These are phyloP conservation scores for Monochamus alternatus DNA, from an alignment of 2,888 invertebrate genomes.

Conservation along the genomic window DNA sequence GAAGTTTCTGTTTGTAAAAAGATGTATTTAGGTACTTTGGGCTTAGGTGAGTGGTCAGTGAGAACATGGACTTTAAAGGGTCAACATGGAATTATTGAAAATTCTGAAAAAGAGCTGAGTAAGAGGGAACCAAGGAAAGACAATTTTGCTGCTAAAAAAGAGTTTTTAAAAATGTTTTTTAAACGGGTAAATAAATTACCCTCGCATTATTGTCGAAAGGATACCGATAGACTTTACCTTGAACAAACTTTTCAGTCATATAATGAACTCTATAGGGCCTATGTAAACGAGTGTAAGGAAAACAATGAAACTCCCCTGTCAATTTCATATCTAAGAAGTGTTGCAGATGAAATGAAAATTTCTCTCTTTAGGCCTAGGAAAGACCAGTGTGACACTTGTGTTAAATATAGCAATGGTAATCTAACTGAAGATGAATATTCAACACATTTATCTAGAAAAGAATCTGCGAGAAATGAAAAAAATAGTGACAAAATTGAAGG, in stretches of 20 bases:
- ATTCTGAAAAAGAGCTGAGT: not conserved
- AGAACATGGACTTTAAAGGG: not conserved
- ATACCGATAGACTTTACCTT: slow-evolving; percentile 38
- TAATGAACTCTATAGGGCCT: slow-evolving; percentile 35
- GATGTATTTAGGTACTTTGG: not conserved
- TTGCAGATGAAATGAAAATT: slow-evolving; percentile 38
- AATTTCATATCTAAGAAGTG: not conserved
- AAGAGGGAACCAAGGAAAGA: not conserved
- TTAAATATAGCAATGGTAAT: no score
- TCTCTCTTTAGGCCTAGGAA: slow-evolving; percentile 32
- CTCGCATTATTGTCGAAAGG: slow-evolving; percentile 40
- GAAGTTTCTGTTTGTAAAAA: not conserved
- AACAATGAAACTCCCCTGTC: slow-evolving; percentile 23
- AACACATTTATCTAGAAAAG: no score
- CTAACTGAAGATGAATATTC: no score
- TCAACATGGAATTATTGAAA: not conserved
- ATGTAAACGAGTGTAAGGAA: slow-evolving; percentile 28
- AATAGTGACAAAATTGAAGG: no score
- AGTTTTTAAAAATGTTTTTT: no score
- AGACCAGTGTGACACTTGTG: slow-evolving; percentile 25
- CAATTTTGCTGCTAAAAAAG: not conserved
- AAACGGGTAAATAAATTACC: no score
- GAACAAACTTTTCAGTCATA: slow-evolving; percentile 41
- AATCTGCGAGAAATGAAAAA: no score
- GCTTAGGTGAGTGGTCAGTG: not conserved